phyloP scores from a whole-genome alignment of 2,113 vertebrate genomes.

The Mohoua ochrocephala region DNA sequence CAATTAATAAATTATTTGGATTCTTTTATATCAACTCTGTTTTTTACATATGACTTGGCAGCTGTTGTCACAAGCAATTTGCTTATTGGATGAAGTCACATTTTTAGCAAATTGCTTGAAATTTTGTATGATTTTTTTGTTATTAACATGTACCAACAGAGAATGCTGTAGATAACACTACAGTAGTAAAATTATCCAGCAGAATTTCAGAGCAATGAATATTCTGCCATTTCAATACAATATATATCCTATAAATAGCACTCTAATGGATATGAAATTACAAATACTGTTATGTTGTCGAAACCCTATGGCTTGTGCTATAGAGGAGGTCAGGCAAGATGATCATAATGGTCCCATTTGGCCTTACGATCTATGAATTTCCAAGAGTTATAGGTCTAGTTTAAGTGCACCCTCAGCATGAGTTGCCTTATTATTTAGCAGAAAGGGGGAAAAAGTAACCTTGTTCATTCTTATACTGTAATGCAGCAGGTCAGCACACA shows the following conservation, averaged over 20 bases:
- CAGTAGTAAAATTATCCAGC: not conserved
- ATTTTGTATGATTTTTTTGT: not conserved
- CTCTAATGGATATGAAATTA: slow-evolving; percentile 43
- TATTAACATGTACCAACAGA: not conserved
- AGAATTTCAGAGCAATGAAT: slow-evolving; percentile 16
- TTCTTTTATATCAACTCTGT: not conserved
- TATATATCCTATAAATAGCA: slow-evolving; percentile 34
- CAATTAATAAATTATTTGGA: not conserved
- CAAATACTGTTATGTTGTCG: slow-evolving; percentile 33
- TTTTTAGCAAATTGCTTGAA: not conserved
- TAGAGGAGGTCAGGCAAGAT: slow-evolving; percentile 50
- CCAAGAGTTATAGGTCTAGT: slow-evolving; percentile 42
- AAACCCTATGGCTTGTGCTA: slow-evolving; percentile 52
- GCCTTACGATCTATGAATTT: slow-evolving; percentile 58
- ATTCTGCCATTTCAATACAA: slow-evolving; percentile 39
- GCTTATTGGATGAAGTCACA: not conserved
- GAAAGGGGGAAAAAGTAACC: slow-evolving; percentile 9
- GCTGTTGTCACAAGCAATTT: not conserved
- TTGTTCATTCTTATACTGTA: not conserved
- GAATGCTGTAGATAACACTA: not conserved
- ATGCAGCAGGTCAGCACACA: not conserved
- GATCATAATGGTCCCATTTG: slow-evolving; percentile 53
- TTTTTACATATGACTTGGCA: not conserved
- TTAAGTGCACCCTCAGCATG: slow-evolving; percentile 51
- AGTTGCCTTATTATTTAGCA: slow-evolving; percentile 58